Base-by-base conservation (phyloP, 2,113 vertebrate species). In the Tachycineta bicolor region DNA sequence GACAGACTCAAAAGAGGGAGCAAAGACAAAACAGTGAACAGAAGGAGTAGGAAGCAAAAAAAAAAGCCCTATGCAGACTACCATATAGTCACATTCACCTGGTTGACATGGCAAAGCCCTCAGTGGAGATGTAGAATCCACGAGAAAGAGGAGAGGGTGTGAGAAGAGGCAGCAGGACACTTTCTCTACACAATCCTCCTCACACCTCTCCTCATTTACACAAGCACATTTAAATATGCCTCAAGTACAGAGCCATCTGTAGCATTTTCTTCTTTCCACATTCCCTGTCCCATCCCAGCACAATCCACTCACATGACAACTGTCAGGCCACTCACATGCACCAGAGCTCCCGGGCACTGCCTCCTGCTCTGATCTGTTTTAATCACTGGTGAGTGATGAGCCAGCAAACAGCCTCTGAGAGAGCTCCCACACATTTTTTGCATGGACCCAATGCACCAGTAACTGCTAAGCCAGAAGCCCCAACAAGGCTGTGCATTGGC, bases 261-360 rank as follows among this genome's bases (percentile, higher is more conserved):
- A 47, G 11, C 7, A n/a, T 15, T 50, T 4, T 9, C 22, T 37
- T 63, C 17, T 71, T 79, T 47, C 52, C 39, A 75, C 19, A 16
- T 39, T 16, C 17, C 0, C 0, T 28, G 9, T 63, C 47, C 24
- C 28, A 53, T 28, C 31, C 37, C 59, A 80, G 43, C 31, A 69
- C n/a, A 59, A 33, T 44, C 12, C 16, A 31, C 14, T 33, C 29
- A 43, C 10, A 10, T 2, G 46, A 26, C 49, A 52, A 4, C 22
- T 60, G 31, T 23, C 1, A 1, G 37, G 29, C 11, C 1, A 1
- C 46, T 64, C 24, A 53, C 4, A 62, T 34, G 29, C 16, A 41
- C 14, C 43, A 65, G 76, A 75, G 33, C 23, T 71, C 29, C 15
- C 17, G 14, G 31, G 11, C 0, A 0, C 29, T 74, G 10, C 26